Base-by-base conservation (phyloP, 2,888 invertebrate species). In the Glaucopsyche alexis region DNA sequence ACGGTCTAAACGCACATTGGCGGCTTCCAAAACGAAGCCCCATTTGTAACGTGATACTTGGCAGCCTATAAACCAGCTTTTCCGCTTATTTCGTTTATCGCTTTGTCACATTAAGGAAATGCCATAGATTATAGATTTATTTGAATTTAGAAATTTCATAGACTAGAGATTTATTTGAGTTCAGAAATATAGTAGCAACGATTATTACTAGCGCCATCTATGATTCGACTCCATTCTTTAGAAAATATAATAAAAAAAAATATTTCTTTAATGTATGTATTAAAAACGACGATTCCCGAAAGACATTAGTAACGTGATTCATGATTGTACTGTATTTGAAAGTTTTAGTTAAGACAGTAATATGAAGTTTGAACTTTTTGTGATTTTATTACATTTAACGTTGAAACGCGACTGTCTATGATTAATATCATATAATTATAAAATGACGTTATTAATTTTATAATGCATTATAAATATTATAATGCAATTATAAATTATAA, bases 1-100 rank as follows among this genome's bases (percentile, higher is more conserved):
- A 88, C 85, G 84, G 85, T 84, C 84, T 88, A 87, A 89, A 87
- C 86, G 87, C 86, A 87, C 83, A 79, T 81, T 71, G 72, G 74
- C 42, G 76, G 79, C 80, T 80, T 80, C 77, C 49, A 66, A 72
- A 72, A 73, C 47, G 77, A 77, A 77, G 77, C 76, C 77, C 71
- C 49, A 55, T 66, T 66, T 72, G 78, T 75, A 73, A 76, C 75
- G 66, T 70, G 77, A 78, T 77, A 76, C 29, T 29, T 19, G 74
- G 77, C 86, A 87, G 85, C 86, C 87, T 87, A 86, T 87, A 85
- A 84, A 86, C 81, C 82, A 79, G 83, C 81, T 78, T 74, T 74
- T 72, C 73, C 75, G 69, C 74, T 71, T 74, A 70, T 73, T 74
- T 74, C 71, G 49, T 74, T 74, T 74, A 75, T 49, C 71, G 66